Base-by-base conservation (phyloP, 2,797 vertebrate genomes). In the Coluber constrictor region DNA sequence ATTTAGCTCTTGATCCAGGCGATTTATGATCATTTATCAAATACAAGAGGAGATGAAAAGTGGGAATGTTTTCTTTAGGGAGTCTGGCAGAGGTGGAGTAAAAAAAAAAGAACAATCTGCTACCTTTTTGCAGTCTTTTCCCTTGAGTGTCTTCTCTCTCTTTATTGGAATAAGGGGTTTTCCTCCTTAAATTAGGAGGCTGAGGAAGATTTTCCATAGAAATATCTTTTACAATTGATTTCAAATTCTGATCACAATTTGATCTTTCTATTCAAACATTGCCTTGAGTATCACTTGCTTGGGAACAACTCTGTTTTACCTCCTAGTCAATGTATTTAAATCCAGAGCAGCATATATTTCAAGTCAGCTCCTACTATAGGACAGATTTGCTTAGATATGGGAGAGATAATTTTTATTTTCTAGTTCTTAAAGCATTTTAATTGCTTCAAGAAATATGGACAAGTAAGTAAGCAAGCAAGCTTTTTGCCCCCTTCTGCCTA, bases 1-100 rank as follows among this genome's bases (percentile, higher is more conserved):
- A 89, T 92, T 29, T 51, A 61, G 47, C 57, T 90, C 93, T 90
- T 90, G 89, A 90, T 88, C 86, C 86, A 23, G 91, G 89, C 57
- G 60, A 92, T 66, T 86, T 60, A 37, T 4, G 79, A 56, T 15
- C 23, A 23, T 27, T 57, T 86, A 61, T 83, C 47, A 88, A 83
- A 88, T 37, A 74, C 90, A 83, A 91, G 43, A 56, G 32, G 90
- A 63, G n/a, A 9, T 25, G 54, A 43, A 87, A 83, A 83, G 43
- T 25, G 79, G 32, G 20, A 47, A 27, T 18, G 27, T 12, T 89
- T 70, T 55, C 16, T 88, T 83, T 47, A 3, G 10, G 86, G 63
- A 13, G 54, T 54, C 16, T n/a, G 15, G 23, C 11, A 32, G 12
- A 60, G 1, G 12, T 57, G 55, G 56, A 23, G 3, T 15, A 11